Conservation (phyloP, 1,140 invertebrate species). For the Drosophila bocki region DNA sequence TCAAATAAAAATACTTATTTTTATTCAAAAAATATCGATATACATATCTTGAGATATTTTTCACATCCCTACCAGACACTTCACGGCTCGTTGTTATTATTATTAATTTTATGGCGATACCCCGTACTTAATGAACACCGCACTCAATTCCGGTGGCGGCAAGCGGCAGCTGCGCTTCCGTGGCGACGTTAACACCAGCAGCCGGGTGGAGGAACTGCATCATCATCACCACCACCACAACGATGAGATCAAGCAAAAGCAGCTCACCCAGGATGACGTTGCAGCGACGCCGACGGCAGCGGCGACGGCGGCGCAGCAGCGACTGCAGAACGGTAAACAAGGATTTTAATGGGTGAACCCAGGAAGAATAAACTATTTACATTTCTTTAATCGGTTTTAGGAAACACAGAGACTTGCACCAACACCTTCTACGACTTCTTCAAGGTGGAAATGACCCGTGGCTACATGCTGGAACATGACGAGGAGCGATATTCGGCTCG, state of each 20-base stretch:
- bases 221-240: slow-evolving; percentile 19
- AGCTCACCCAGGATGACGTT: slow-evolving; percentile 66
- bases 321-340: slow-evolving; percentile 44
- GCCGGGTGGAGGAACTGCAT: slow-evolving; percentile 62
- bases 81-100: slow-evolving; percentile 40
- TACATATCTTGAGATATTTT: too few relatives aligned
- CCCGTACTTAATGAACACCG: slow-evolving; percentile 50
- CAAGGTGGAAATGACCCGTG: slow-evolving; percentile 94
- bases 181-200: slow-evolving; percentile 47
- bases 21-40: too few relatives aligned
- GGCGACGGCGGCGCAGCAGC: slow-evolving; percentile 23
- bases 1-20: too few relatives aligned
- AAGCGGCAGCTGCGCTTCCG: slow-evolving; percentile 69
- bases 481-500: slow-evolving; percentile 97
- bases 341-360: not conserved
- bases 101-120: slow-evolving; percentile 37
- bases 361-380: not conserved
- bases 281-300: slow-evolving; percentile 33
- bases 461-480: slow-evolving; percentile 96
- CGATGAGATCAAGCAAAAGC: slow-evolving; percentile 48
- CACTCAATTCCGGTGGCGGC: slow-evolving; percentile 34
- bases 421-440: slow-evolving; percentile 89
- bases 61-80: not conserved
- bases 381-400: not conserved
- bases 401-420: slow-evolving; percentile 21